Conservation (phyloP, 2,113 vertebrate species). For the Perognathus longimembris region DNA sequence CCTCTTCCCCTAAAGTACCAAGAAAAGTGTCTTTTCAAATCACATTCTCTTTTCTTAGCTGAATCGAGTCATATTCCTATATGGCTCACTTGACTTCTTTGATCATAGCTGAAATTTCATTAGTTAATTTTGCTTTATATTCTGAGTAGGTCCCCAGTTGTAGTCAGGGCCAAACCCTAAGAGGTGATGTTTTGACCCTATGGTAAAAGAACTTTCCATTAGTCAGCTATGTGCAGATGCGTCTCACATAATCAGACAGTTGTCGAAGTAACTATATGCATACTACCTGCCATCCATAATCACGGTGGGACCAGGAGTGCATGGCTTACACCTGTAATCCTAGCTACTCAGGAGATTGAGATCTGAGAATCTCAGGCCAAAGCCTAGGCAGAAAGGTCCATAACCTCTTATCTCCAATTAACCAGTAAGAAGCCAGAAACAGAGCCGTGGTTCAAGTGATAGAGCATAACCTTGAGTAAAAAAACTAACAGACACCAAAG, state of each 20-base stretch:
- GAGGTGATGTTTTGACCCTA: slow-evolving; percentile 36
- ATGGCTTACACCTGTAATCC: no score
- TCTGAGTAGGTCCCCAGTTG: neutral
- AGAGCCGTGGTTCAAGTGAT: no score
- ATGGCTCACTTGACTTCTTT: slow-evolving; percentile 38
- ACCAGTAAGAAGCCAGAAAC: no score
- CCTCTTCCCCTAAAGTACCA: neutral
- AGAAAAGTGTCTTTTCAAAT: neutral
- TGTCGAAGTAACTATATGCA: neutral
- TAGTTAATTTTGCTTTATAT: slow-evolving; percentile 15
- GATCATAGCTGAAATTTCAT: neutral
- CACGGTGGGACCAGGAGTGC: no score
- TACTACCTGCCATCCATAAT: neutral
- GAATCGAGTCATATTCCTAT: slow-evolving; percentile 18
- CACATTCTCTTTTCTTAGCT: slow-evolving; percentile 14
- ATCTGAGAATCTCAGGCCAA: no score
- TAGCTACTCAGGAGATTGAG: no score
- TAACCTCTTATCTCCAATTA: no score
- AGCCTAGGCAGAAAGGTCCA: no score
- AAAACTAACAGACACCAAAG: no score
- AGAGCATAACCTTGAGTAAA: no score
- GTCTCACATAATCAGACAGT: neutral
- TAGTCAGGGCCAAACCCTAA: neutral
- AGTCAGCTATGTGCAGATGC: neutral
- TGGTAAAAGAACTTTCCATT: neutral